Evolutionary conservation across 2,113 vertebrate genomes (phyloP), one percentile per base, ranked within the genome.

Genomic region (Lycaon pictus): DNA sequence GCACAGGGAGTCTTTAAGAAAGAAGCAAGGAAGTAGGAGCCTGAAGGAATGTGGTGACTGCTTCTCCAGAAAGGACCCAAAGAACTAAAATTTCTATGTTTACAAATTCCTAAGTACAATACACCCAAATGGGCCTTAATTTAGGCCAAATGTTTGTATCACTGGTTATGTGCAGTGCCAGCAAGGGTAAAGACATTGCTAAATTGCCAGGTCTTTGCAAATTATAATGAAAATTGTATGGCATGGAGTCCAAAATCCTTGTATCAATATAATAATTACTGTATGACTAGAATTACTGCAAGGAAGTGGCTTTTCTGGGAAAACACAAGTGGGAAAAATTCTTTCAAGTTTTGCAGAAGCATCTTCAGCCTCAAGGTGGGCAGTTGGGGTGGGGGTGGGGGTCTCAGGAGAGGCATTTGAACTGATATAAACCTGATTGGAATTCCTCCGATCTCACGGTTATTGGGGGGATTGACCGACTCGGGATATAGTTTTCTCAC

Each of bases 161-260:
- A 15, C 4, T 29, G n/a, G n/a, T 63, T 90, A 60, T 62, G 5
- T 55, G 53, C 48, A 77, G 22, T 94, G 94, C 53, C 35, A 87
- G 22, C 43, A 51, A 91, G 93, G 91, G 32, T 81, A 60, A 96
- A 80, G 90, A 82, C 76, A 82, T 71, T 27, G 87, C 43, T 94
- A 97, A 97, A 97, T 95, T 87, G 88, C 82, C 29, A 95, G 67
- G 90, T 83, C 97, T 95, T 79, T 83, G 53, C 79, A 95, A 96
- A 87, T 94, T 88, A 87, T 87, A 86, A 96, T 93, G 96, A 95
- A 83, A 90, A 94, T 93, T 92, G 32, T 60, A 89, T 55, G 82
- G 25, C 91, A 71, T 43, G 17, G 35, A 76, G 82, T 83, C 94
- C 85, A 79, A 95, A 81, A 90, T 97, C n/a, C 69, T 95, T 94